These are phyloP conservation scores for Cryptocephalus primarius DNA, from an alignment of 2,888 invertebrate genomes.

Conservation along the genomic window DNA sequence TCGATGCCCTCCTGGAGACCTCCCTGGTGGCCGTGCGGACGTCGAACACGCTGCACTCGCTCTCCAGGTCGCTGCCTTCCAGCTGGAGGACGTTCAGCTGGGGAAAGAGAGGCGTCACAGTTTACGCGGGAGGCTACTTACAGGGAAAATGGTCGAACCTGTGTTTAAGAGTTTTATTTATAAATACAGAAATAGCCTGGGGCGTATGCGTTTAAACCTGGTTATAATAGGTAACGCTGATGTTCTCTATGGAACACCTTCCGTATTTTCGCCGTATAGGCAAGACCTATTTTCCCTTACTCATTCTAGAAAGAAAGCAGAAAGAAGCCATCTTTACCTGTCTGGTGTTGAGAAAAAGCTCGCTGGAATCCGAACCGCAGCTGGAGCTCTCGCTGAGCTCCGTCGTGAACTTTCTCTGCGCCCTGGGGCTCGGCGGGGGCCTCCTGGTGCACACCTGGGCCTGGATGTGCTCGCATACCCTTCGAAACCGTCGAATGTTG, in stretches of 20 bases:
- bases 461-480: constrained; percentile 95
- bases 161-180: not conserved
- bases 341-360: constrained; percentile 37
- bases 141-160: no score
- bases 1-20: constrained; percentile 38
- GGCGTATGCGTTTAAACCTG: no score
- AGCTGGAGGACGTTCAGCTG: constrained; percentile 41
- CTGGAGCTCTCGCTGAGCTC: constrained; percentile 61
- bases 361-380: constrained; percentile 58
- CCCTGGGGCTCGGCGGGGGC: constrained; percentile 53
- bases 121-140: no score
- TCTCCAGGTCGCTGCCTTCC: constrained; percentile 51
- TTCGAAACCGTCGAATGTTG: constrained; percentile 85
- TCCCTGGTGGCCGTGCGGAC: constrained; percentile 42
- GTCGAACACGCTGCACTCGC: constrained; percentile 50
- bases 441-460: constrained; percentile 50
- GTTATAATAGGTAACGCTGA: no score
- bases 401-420: constrained; percentile 51
- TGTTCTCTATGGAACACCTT: no score
- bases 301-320: no score
- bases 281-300: no score
- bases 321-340: constrained; percentile 21
- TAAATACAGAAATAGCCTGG: not conserved
- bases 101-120: constrained; percentile 4
- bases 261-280: no score